Evolutionary conservation across 2,797 vertebrate species (phyloP), one percentile per base, ranked within the genome.

Genomic region (Psittacula echo): DNA sequence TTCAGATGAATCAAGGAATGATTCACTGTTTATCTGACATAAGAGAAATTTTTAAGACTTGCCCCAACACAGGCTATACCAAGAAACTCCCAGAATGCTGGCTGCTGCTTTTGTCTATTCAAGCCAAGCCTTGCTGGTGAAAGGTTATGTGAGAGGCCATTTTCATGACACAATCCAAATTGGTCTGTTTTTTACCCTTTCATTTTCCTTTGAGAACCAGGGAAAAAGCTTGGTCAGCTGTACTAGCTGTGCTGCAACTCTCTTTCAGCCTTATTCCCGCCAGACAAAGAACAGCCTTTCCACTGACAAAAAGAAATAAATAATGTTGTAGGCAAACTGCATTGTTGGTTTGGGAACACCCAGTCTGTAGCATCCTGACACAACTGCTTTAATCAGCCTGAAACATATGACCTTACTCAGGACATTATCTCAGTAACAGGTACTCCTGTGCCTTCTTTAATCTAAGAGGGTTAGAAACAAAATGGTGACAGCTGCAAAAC

Each of bases 211-310:
- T 24, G 29, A 97, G 78, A 93, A 86, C 11, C 10, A 71, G 14
- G 20, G 74, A 24, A 78, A 96, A 95, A 87, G 85, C 85, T 87
- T 97, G 72, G 75, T 95, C 96, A 95, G 96, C 93, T 96, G 61
- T 76, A 85, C 76, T 87, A 67, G 64, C 51, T 83, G 47, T 87
- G 93, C 89, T 82, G 81, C 48, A 93, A 71, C 7, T 18, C 58
- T 90, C 54, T 77, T 76, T 81, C 61, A 90, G 89, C 61, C 32
- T 87, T 93, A 84, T 44, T 95, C 85, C 53, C 3, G 1, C 53
- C 16, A 71, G 74, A 86, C 81, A 89, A 89, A 89, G 71, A 85
- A 77, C 61, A 87, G 61, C 30, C 50, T 51, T 75, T 95, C 37
- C 45, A 95, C 54, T 48, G 45, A 89, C 72, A 71, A 83, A 84